Conservation (phyloP, 2,797 vertebrate species). For the Lithobates sylvaticus region DNA sequence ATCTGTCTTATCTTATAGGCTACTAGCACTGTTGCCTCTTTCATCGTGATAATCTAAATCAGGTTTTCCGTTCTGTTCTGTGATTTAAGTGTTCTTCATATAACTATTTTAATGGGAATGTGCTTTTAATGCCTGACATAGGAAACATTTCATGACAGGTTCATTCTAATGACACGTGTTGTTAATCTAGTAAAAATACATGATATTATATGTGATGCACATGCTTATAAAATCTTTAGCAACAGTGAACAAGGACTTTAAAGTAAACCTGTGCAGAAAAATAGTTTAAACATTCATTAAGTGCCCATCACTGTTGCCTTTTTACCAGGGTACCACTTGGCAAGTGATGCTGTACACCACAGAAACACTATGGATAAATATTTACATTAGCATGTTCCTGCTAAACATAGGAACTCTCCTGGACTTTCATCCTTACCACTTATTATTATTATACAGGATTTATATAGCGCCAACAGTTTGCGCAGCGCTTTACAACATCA, state of each 20-base stretch:
- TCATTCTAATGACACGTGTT: background rate
- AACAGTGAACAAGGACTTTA: background rate
- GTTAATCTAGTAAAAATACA: background rate
- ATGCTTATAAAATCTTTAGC: background rate
- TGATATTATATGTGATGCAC: background rate
- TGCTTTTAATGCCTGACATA: background rate
- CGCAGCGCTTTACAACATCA: no score
- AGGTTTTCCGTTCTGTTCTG: background rate
- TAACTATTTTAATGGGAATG: background rate
- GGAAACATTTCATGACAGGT: background rate
- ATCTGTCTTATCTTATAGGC: constrained; percentile 1
- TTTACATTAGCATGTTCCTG: no score
- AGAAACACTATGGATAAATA: no score
- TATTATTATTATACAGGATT: no score
- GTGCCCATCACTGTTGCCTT: no score
- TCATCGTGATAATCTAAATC: background rate
- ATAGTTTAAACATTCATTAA: background rate
- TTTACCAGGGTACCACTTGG: no score
- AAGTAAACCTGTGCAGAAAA: background rate
- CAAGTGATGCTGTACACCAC: no score
- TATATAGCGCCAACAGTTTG: no score
- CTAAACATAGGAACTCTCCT: no score
- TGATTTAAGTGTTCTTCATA: background rate
- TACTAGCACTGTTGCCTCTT: background rate
- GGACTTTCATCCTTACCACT: no score